These are phyloP conservation scores for Periophthalmus modestus DNA, from an alignment of 2,113 vertebrate genomes.

Conservation along the genomic window DNA sequence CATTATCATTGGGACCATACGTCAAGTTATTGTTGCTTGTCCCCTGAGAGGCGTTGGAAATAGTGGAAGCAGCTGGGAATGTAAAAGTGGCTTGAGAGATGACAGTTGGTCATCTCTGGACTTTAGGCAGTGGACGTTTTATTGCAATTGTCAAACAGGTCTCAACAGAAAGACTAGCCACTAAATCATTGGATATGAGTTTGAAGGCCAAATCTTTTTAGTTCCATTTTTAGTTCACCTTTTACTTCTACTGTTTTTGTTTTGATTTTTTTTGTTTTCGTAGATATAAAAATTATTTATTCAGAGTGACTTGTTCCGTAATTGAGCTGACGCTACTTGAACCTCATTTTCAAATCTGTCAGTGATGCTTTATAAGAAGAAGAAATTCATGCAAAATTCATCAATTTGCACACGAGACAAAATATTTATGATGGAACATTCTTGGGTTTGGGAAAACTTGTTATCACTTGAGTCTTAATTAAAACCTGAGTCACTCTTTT, in stretches of 20 bases:
- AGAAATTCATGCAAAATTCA: neutral
- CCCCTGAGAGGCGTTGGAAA: slow-evolving; percentile 20
- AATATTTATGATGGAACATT: neutral
- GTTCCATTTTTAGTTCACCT: too few species aligned
- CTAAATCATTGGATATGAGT: slow-evolving; percentile 9
- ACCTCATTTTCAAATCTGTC: neutral
- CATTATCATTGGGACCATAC: neutral
- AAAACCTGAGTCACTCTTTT: neutral
- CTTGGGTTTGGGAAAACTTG: neutral
- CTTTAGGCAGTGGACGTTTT: neutral
- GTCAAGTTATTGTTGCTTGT: slow-evolving; percentile 7
- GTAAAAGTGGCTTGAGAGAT: neutral
- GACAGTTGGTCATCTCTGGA: slow-evolving; percentile 1
- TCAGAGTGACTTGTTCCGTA: neutral
- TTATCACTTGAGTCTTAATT: neutral
- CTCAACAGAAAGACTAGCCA: neutral
- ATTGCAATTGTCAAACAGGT: neutral
- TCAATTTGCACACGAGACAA: neutral
- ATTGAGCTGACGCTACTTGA: neutral
- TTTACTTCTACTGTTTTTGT: too few species aligned
- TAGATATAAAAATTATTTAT: neutral
- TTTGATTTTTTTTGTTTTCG: neutral
- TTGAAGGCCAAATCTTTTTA: slow-evolving; percentile 20
- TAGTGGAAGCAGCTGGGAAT: neutral
- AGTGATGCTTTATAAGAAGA: neutral